phyloP scores from a whole-genome alignment of 1,140 invertebrate species.

The Drosophila hydei region DNA sequence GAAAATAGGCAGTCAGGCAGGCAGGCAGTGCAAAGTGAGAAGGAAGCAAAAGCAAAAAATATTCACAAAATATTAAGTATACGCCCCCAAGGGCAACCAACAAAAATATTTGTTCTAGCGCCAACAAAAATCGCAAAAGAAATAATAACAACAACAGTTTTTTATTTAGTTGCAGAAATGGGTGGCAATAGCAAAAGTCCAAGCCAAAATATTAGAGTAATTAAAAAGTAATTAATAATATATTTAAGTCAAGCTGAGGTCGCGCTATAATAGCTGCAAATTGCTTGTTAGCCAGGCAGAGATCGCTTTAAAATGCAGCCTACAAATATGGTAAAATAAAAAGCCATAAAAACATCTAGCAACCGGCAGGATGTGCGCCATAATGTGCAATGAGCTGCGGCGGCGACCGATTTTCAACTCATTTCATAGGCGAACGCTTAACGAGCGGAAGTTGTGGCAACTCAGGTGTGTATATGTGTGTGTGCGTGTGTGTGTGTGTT shows the following conservation, averaged over 20 bases:
- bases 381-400: slow-evolving; percentile 55
- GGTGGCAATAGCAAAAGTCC: background rate
- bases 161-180: slow-evolving; percentile 8
- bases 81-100: slow-evolving; percentile 38
- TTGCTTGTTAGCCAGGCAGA: slow-evolving; percentile 39
- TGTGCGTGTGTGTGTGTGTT: slow-evolving; percentile 17
- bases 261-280: slow-evolving; percentile 31
- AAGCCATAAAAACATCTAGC: slow-evolving; percentile 11
- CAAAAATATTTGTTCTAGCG: slow-evolving; percentile 32
- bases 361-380: slow-evolving; percentile 49
- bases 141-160: slow-evolving; percentile 15
- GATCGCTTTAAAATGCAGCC: slow-evolving; percentile 27
- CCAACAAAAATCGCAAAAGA: slow-evolving; percentile 15
- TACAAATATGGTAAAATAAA: slow-evolving; percentile 30
- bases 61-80: slow-evolving; percentile 38
- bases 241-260: slow-evolving; percentile 1
- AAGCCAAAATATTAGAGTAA: slow-evolving; percentile 22
- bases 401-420: slow-evolving; percentile 45
- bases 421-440: slow-evolving; percentile 54
- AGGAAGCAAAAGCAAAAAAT: slow-evolving; percentile 14
- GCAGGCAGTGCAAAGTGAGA: slow-evolving; percentile 12
- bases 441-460: slow-evolving; percentile 45
- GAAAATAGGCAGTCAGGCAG: slow-evolving; percentile 27
- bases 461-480: slow-evolving; percentile 12
- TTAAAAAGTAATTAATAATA: slow-evolving; percentile 43